phyloP scores from a whole-genome alignment of 2,113 vertebrate species.

The Panthera uncia region DNA sequence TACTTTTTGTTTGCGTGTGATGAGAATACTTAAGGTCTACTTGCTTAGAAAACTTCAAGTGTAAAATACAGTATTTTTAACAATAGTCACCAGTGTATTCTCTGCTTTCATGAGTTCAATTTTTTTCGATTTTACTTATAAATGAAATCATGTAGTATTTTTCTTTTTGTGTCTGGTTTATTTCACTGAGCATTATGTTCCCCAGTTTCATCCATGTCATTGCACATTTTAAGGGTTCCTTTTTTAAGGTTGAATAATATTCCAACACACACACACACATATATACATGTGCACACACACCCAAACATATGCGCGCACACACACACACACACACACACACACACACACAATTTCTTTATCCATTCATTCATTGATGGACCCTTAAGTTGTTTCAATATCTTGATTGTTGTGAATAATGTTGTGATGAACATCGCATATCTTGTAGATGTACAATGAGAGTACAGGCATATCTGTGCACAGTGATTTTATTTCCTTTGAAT shows the following conservation, averaged over 20 bases:
- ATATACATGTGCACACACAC: not conserved
- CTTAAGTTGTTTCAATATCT: not conserved
- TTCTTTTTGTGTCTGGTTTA: not conserved
- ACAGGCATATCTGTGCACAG: not conserved
- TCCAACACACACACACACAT: not conserved
- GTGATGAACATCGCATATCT: not conserved
- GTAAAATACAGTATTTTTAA: not conserved
- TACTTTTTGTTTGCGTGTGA: not conserved
- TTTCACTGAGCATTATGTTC: not conserved
- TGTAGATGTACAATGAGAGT: not conserved
- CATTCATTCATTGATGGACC: not conserved
- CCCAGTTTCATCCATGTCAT: not conserved
- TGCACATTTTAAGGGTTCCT: not conserved
- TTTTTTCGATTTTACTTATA: not conserved
- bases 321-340: not conserved
- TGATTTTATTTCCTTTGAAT: not conserved
- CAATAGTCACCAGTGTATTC: not conserved
- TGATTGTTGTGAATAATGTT: not conserved
- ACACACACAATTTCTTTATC: not conserved
- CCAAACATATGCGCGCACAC: not conserved
- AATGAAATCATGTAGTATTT: not conserved
- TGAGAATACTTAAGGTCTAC: not conserved
- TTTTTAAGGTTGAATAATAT: not conserved
- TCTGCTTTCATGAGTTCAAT: not conserved
- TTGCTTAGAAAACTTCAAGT: not conserved